These are phyloP conservation scores for Neotragus moschatus DNA, from an alignment of 2,113 vertebrate species.

Conservation along the genomic window DNA sequence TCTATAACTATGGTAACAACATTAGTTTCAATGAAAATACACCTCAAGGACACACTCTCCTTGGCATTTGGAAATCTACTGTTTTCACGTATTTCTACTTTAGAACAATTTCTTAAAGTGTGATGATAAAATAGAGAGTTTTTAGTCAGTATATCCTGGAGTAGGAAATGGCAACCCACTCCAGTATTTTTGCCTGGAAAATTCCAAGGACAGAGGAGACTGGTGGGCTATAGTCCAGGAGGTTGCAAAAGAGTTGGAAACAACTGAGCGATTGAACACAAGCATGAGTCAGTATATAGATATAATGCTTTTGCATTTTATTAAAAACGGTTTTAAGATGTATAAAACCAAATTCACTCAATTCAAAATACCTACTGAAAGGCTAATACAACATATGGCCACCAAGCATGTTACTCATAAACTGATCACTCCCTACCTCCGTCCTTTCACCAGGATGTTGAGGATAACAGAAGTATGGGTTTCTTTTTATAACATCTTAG, in stretches of 20 bases:
- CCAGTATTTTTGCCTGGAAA: background rate
- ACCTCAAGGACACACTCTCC: background rate
- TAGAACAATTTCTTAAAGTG: background rate
- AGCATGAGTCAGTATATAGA: background rate
- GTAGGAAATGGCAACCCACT: background rate
- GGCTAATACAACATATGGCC: background rate
- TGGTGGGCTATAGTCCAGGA: background rate
- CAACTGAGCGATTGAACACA: background rate
- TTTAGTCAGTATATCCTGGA: background rate
- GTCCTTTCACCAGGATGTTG: background rate
- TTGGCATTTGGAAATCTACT: background rate
- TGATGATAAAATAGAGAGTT: background rate
- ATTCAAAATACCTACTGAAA: background rate
- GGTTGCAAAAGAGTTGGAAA: background rate
- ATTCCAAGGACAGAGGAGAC: background rate
- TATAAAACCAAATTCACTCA: background rate
- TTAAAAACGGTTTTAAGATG: background rate
- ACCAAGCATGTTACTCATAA: background rate
- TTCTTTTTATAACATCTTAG: background rate
- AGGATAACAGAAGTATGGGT: background rate
- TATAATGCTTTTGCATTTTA: background rate
- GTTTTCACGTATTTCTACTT: background rate
- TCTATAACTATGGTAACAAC: background rate
- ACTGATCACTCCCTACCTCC: background rate
- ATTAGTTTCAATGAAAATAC: background rate